phyloP scores from a whole-genome alignment of 2,888 invertebrate species.

The Macaria liturata region DNA sequence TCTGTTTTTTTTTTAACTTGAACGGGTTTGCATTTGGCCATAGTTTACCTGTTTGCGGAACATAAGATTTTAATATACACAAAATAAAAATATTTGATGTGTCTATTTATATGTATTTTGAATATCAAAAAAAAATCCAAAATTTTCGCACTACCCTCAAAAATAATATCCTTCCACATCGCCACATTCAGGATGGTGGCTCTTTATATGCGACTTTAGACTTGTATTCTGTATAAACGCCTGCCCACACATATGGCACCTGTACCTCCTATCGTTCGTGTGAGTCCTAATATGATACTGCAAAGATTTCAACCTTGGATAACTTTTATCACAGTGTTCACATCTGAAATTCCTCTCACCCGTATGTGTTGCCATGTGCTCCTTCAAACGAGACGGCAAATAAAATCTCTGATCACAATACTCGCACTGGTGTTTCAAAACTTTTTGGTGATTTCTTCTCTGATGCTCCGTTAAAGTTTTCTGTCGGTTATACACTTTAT shows the following conservation, averaged over 20 bases:
- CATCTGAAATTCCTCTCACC: constrained; percentile 82
- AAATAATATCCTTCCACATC: constrained; percentile 42
- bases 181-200: constrained; percentile 77
- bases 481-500: constrained; percentile 74
- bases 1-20: too few species aligned
- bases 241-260: constrained; percentile 81
- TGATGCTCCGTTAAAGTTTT: constrained; percentile 74
- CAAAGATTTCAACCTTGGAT: constrained; percentile 82
- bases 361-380: constrained; percentile 81
- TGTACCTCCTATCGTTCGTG: constrained; percentile 81
- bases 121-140: too few species aligned
- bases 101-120: too few species aligned
- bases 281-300: constrained; percentile 84
- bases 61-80: too few species aligned
- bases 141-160: not conserved
- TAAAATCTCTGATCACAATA: constrained; percentile 81
- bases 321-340: constrained; percentile 83
- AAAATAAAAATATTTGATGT: too few species aligned
- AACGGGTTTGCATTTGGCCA: too few species aligned
- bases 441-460: constrained; percentile 70
- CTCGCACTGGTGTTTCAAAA: constrained; percentile 78
- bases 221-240: constrained; percentile 84
- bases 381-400: constrained; percentile 67
- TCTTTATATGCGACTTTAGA: constrained; percentile 83
- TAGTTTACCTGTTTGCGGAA: too few species aligned